A percentile compares a stretch with the other conserved stretches of the same genome.
Evolutionary conservation across 2,113 vertebrate species (phyloP).

Genomic region (Cromileptes altivelis): DNA sequence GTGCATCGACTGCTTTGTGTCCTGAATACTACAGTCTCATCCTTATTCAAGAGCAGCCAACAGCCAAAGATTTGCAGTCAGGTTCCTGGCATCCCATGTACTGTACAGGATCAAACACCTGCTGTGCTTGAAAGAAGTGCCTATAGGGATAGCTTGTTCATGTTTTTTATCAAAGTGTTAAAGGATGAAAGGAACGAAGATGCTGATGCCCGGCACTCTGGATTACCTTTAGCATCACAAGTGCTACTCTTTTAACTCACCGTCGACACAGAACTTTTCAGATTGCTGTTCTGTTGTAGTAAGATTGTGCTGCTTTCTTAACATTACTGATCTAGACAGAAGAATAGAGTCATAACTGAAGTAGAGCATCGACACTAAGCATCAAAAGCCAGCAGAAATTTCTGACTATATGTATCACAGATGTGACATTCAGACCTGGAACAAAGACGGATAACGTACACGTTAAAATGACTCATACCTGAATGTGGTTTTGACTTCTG

Average conservation of each 20-base stretch:
- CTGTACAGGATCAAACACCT: slow-evolving; percentile 64
- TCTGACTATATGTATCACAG: not conserved
- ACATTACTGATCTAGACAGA: not conserved
- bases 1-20: slow-evolving; percentile 15
- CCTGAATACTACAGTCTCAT: slow-evolving; percentile 26
- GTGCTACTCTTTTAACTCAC: slow-evolving; percentile 5
- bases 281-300: not conserved
- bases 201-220: slow-evolving; percentile 27
- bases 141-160: slow-evolving; percentile 38
- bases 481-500: not conserved
- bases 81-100: slow-evolving; percentile 31
- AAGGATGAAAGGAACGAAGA: slow-evolving; percentile 48
- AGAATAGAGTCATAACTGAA: not conserved
- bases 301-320: not conserved
- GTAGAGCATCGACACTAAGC: not conserved
- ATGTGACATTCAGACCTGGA: not conserved
- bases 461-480: not conserved
- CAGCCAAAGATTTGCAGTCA: slow-evolving; percentile 40
- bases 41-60: slow-evolving; percentile 37
- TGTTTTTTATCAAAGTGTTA: slow-evolving; percentile 48
- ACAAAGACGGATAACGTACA: not conserved
- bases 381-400: not conserved
- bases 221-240: slow-evolving; percentile 33
- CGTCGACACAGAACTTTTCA: not conserved
- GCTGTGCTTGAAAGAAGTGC: slow-evolving; percentile 48